Conservation (phyloP, 53 echinoderm and acorn worm genomes). For the Holothuria leucospilota region DNA sequence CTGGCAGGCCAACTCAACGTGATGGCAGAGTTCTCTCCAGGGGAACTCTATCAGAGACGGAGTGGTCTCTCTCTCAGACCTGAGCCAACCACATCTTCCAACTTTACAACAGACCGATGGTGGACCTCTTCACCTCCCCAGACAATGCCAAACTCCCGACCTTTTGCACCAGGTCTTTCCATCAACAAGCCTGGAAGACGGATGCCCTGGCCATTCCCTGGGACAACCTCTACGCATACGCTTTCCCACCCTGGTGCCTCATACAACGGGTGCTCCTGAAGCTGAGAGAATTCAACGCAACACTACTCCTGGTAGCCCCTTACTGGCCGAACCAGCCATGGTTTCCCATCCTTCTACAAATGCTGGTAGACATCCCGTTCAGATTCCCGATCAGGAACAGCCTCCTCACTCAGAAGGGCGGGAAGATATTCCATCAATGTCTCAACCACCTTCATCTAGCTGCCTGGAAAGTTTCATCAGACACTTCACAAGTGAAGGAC, state of each 20-base stretch:
- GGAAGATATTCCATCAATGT: no score
- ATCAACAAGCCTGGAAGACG: slow-evolving; percentile 25
- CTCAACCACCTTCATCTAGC: neutral
- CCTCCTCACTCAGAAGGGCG: no score
- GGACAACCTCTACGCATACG: slow-evolving; percentile 42
- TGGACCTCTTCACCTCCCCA: slow-evolving; percentile 41
- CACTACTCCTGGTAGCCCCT: slow-evolving; percentile 53
- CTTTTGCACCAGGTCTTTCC: slow-evolving; percentile 32
- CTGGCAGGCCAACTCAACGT: slow-evolving; percentile 49
- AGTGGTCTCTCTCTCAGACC: slow-evolving; percentile 1
- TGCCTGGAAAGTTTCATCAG: neutral
- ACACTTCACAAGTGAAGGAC: neutral
- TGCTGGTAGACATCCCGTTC: neutral
- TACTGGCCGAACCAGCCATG: slow-evolving; percentile 57
- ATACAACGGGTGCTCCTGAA: slow-evolving; percentile 28
- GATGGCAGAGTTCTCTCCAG: slow-evolving; percentile 43
- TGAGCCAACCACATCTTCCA: neutral
- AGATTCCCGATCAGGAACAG: no score
- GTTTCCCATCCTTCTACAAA: slow-evolving; percentile 37
- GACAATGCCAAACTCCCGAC: slow-evolving; percentile 40
- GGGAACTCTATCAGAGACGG: neutral
- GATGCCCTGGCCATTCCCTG: slow-evolving; percentile 48
- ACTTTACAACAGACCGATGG: neutral
- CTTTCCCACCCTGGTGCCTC: slow-evolving; percentile 56
- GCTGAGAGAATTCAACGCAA: neutral